phyloP scores from a whole-genome alignment of 1,140 invertebrate genomes.

The Dendroctonus ponderosae region DNA sequence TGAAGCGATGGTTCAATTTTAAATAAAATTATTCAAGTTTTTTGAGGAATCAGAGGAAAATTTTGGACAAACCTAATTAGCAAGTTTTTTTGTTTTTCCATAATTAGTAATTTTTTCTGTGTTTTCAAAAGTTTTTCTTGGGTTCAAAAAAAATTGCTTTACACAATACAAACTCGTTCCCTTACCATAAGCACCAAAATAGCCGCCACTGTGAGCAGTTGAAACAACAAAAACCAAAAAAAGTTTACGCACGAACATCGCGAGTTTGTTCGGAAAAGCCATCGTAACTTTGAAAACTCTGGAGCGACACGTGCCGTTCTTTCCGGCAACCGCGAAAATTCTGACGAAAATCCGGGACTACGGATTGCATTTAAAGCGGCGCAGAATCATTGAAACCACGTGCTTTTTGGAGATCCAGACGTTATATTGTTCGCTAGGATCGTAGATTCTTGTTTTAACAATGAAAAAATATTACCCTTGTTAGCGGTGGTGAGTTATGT shows the following conservation, averaged over 20 bases:
- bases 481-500: conserved; percentile 26
- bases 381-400: conserved; percentile 31
- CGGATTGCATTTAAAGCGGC: conserved; percentile 12
- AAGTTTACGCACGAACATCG: conserved; percentile 17
- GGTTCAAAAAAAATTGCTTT: too few relatives aligned
- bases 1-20: too few relatives aligned
- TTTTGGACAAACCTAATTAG: too few relatives aligned
- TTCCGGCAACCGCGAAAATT: conserved; percentile 18
- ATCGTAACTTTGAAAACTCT: conserved; percentile 7
- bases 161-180: neutral
- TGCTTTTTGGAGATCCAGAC: conserved; percentile 27
- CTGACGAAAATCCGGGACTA: conserved; percentile 31
- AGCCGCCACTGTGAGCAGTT: neutral
- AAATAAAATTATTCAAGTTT: too few relatives aligned
- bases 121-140: too few relatives aligned
- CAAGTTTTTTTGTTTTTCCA: too few relatives aligned
- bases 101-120: too few relatives aligned
- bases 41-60: too few relatives aligned
- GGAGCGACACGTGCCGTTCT: conserved; percentile 7
- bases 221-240: conserved; percentile 13
- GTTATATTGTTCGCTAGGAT: conserved; percentile 24
- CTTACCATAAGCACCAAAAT: conserved; percentile 10
- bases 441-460: conserved; percentile 34
- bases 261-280: neutral
- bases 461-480: conserved; percentile 34